phyloP scores from a whole-genome alignment of 2,888 invertebrate genomes.

The Dynastes hyllus region DNA sequence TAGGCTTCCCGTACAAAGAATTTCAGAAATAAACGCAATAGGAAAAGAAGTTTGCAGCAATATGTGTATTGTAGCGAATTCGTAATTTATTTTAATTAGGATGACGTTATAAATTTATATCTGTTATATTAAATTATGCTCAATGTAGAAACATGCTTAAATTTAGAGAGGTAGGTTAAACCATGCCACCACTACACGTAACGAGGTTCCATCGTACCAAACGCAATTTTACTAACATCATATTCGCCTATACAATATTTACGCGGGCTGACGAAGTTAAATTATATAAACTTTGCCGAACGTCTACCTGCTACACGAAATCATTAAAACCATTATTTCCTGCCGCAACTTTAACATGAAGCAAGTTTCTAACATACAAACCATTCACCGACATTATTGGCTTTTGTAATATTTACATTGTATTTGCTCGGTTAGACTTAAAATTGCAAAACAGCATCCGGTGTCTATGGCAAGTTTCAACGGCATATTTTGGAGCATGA shows the following conservation, averaged over 20 bases:
- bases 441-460: background rate
- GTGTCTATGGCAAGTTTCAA: too few relatives aligned
- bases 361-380: background rate
- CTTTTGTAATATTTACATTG: conserved; percentile 28
- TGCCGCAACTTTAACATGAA: conserved; percentile 16
- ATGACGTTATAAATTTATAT: conserved; percentile 11
- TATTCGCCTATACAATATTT: conserved; percentile 17
- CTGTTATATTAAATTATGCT: background rate
- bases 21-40: background rate
- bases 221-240: conserved; percentile 18
- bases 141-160: background rate
- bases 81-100: conserved; percentile 14
- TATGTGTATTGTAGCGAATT: background rate
- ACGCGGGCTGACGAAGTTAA: conserved; percentile 27
- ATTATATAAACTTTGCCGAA: conserved; percentile 26
- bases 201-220: background rate
- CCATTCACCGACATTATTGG: background rate
- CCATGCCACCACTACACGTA: background rate
- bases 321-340: conserved; percentile 36
- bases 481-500: too few relatives aligned
- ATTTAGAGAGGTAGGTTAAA: background rate
- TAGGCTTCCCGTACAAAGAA: background rate
- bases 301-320: conserved; percentile 13
- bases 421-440: background rate
- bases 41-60: background rate